Percentiles rank a stretch among this genome's conserved stretches.
Evolutionary conservation across 64 coral and sea anemone genomes (phyloP).

Genomic region (Stichodactyla mertensii): DNA sequence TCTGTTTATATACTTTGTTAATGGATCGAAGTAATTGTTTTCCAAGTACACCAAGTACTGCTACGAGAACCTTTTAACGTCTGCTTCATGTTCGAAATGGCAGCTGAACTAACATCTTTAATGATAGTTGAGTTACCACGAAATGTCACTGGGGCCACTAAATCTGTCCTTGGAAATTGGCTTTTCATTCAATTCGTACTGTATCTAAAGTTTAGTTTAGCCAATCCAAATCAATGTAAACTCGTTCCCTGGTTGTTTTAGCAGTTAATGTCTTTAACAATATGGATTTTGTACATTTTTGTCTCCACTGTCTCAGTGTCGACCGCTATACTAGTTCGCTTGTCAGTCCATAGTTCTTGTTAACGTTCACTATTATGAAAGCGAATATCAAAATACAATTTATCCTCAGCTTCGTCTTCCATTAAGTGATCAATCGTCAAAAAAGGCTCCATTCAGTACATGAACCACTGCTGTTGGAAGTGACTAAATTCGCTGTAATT

Average conservation of each 20-base stretch:
- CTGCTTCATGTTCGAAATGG: not conserved
- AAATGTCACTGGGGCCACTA: not conserved
- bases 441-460: no score
- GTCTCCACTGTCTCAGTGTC: no score
- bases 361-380: no score
- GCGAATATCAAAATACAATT: no score
- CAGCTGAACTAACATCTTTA: conserved; percentile 8
- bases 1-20: conserved; percentile 13
- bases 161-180: not conserved
- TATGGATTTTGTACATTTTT: no score
- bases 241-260: not conserved
- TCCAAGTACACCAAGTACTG: not conserved
- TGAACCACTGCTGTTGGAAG: no score
- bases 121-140: not conserved
- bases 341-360: no score
- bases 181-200: not conserved
- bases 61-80: not conserved
- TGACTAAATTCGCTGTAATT: no score
- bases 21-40: not conserved
- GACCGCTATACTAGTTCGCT: no score
- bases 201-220: not conserved
- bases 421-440: no score
- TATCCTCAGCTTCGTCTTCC: no score
- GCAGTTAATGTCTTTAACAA: no score
- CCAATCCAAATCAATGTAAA: not conserved